Evolutionary conservation across 2,113 vertebrate species (phyloP).

Genomic region (Atlantisia rogersi): DNA sequence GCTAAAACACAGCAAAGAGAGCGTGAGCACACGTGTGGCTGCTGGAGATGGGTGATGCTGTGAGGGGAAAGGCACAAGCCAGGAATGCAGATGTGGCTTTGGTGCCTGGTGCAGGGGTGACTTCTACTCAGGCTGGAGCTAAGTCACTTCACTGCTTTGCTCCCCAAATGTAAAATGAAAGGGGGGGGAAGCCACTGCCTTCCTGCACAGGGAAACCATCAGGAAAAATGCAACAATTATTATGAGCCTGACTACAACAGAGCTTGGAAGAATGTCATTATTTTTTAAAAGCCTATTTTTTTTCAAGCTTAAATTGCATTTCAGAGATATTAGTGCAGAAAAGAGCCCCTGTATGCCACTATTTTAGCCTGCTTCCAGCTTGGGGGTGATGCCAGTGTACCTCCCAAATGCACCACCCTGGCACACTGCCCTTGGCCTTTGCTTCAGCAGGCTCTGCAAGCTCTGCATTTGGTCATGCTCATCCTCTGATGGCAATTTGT

Average conservation of each 20-base stretch:
- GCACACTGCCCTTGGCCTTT: neutral
- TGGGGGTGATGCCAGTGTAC: neutral
- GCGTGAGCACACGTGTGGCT: accelerated
- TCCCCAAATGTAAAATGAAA: neutral
- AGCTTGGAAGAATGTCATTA: neutral
- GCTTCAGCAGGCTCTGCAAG: neutral
- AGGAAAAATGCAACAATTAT: neutral
- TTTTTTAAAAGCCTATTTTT: neutral
- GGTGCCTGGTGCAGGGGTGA: neutral
- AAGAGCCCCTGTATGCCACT: neutral
- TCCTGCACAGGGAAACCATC: neutral
- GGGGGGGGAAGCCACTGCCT: neutral
- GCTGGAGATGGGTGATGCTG: neutral
- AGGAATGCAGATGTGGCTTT: accelerated
- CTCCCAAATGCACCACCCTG: neutral
- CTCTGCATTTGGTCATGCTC: accelerated
- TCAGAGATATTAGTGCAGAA: neutral
- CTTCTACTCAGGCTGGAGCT: neutral
- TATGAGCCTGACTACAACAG: neutral
- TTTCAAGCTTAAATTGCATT: neutral
- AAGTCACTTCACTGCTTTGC: neutral
- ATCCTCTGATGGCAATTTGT: neutral
- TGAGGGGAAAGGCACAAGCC: accelerated
- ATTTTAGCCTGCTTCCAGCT: neutral
- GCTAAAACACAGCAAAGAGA: neutral